phyloP scores from a whole-genome alignment of 2,888 invertebrate species.

The Xestia xanthographa region DNA sequence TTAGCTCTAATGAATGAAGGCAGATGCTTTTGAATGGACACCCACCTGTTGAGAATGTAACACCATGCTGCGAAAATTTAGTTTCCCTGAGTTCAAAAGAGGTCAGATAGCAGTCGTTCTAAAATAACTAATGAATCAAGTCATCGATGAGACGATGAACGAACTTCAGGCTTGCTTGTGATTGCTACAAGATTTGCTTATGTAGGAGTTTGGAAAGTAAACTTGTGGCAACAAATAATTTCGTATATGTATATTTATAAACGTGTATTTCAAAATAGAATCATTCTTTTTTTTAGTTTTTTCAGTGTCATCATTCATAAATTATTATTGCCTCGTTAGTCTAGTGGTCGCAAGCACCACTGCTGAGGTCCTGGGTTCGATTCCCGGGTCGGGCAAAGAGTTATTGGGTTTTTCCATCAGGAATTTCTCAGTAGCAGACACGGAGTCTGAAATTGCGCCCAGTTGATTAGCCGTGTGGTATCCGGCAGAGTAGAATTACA shows the following conservation, averaged over 20 bases:
- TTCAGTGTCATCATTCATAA: too few species aligned
- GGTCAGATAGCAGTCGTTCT: slow-evolving; percentile 32
- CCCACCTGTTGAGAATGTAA: slow-evolving; percentile 46
- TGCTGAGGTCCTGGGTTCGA: too few species aligned
- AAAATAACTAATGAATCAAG: slow-evolving; percentile 22
- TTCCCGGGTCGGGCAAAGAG: too few species aligned
- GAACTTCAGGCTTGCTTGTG: not conserved
- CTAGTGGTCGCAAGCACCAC: too few species aligned
- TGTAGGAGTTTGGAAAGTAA: not conserved
- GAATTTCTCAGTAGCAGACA: too few species aligned
- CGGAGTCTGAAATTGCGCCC: too few species aligned
- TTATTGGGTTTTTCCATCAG: too few species aligned
- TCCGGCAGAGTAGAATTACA: too few species aligned
- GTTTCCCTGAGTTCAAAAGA: slow-evolving; percentile 42
- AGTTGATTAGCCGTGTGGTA: too few species aligned
- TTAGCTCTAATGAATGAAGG: slow-evolving; percentile 62
- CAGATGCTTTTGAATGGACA: slow-evolving; percentile 45
- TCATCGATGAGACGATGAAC: not conserved
- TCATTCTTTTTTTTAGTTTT: not conserved
- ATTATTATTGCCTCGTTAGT: too few species aligned
- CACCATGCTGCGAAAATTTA: slow-evolving; percentile 54
- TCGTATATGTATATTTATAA: too few species aligned
- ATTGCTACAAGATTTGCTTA: not conserved
- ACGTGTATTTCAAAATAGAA: too few species aligned
- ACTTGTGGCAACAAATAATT: not conserved